phyloP scores from a whole-genome alignment of 2,888 invertebrate species.

The Limnephilus lunatus region DNA sequence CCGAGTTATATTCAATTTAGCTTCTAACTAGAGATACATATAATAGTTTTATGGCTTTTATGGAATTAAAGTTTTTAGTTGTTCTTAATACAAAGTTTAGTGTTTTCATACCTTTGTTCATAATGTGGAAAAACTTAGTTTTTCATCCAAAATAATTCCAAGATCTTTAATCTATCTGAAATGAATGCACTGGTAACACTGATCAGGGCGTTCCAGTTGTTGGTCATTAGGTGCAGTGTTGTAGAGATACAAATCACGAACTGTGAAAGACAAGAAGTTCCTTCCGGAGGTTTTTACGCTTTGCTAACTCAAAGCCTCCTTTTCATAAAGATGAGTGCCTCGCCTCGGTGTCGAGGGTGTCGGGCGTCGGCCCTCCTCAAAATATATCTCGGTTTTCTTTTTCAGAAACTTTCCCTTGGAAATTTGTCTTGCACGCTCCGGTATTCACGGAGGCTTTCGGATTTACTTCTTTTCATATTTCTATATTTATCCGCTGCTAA shows the following conservation, averaged over 20 bases:
- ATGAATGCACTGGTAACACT: not conserved
- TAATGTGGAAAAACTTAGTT: no score
- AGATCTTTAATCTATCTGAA: not conserved
- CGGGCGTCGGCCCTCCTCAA: not conserved
- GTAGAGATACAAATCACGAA: not conserved
- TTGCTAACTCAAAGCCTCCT: constrained; percentile 7
- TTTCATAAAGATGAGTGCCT: constrained; percentile 37
- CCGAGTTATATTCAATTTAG: no score
- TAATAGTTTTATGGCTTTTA: no score
- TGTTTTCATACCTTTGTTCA: no score
- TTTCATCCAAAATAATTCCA: no score
- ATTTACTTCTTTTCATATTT: not conserved
- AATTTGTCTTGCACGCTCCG: not conserved
- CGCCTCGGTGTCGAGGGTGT: not conserved
- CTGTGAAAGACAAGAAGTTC: not conserved
- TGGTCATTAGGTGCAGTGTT: not conserved
- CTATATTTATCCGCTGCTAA: not conserved
- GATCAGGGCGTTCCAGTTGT: not conserved
- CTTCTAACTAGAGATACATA: no score
- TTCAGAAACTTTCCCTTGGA: not conserved
- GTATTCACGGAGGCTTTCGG: not conserved
- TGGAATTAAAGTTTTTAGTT: no score
- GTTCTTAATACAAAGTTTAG: no score
- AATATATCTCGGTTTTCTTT: not conserved
- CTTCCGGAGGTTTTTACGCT: constrained; percentile 10